Evolutionary conservation across 2,888 invertebrate species (phyloP), one percentile per base, ranked within the genome.

Genomic region (Cecidostiba fungosa): DNA sequence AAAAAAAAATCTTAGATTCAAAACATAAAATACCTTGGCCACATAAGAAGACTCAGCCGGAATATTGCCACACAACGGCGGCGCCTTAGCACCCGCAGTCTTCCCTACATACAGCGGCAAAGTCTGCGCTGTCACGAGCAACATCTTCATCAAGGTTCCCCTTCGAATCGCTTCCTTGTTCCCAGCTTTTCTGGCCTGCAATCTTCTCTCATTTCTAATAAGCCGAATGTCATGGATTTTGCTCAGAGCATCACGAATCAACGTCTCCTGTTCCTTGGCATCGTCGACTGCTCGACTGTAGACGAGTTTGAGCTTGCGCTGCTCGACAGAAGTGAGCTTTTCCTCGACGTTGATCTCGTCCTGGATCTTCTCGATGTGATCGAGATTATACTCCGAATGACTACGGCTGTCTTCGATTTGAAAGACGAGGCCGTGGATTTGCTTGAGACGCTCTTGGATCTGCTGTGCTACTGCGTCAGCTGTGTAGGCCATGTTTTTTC

Each of bases 81-180:
- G 99, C 1, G 98, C 96, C 90, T 97, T 97, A 90, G 98, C 98
- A 0, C 96, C 97, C 47, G 96, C 96, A 29, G 91, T 87, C 88
- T 97, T 96, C 3, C 98, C 97, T 76, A 99, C 97, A 95, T 98
- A 99, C 26, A 99, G 94, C 0, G 99, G 99, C 85, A 99, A 93
- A 0, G 98, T 98, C 92, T 97, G 96, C 0, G 99, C 99, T 23
- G 98, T 97, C 88, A 97, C 97, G 87, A 97, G 95, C 82, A 99
- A 94, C 97, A 99, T 97, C 94, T 98, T 98, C 98, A 99, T 98
- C 76, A 99, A 95, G 0, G 98, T 97, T 0, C 98, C 98, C 88
- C 98, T 96, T 5, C 99, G 96, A 88, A 99, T 97, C 0, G 98
- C 97, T 92, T 98, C 98, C 90, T 98, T 98, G 90, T 97, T 97